Evolutionary conservation across 1,140 invertebrate species (phyloP), one percentile per base, ranked within the genome.

Genomic region (Drusus annulatus): DNA sequence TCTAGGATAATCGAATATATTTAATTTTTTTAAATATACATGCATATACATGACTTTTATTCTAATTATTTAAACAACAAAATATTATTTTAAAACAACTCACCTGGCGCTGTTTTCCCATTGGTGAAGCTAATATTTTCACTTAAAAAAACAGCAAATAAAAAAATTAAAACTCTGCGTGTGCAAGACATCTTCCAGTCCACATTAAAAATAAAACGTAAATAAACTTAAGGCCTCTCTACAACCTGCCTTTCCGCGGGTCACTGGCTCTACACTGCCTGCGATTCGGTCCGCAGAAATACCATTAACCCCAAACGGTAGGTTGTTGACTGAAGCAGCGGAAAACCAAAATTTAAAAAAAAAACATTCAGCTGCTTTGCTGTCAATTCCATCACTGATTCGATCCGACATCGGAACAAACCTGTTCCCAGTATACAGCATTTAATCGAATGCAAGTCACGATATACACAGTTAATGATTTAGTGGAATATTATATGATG

Each of bases 21-120:
- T n/a, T n/a, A n/a, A n/a, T n/a, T n/a, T n/a, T n/a, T n/a, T n/a
- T n/a, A n/a, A n/a, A n/a, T n/a, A n/a, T n/a, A n/a, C n/a, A n/a
- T n/a, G n/a, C n/a, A n/a, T n/a, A n/a, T n/a, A n/a, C n/a, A n/a
- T n/a, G n/a, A n/a, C n/a, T n/a, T n/a, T n/a, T n/a, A n/a, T n/a
- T n/a, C n/a, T 28, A 28, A 28, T 28, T 28, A 28, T 28, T 28
- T 2, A 2, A 28, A 28, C 2, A 28, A 2, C 25, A 28, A 28
- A 28, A 28, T 2, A 0, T 13, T 45, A 45, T 45, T 13, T 8
- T 45, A 8, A 45, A 13, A 1, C 36, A 45, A 77, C 81, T 83
- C 50, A 83, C 81, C 81, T 31, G 79, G 79, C 17, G 81, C 81
- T 50, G 81, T 83, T 80, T 80, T 83, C 2, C 76, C 76, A 19